Conservation (phyloP, 2,113 vertebrate genomes). For the Chamaea fasciata region DNA sequence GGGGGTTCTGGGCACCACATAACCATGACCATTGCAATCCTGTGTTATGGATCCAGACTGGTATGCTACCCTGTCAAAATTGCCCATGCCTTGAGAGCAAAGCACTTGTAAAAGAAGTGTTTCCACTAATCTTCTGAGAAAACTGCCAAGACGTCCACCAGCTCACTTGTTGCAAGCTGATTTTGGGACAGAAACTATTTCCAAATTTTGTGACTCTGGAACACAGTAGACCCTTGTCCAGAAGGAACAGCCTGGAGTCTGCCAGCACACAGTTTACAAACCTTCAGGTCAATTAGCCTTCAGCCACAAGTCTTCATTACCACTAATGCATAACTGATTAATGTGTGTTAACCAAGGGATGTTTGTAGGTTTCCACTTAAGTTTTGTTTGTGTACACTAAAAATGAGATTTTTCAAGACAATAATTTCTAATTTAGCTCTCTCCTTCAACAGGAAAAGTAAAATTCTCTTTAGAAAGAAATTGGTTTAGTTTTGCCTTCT, state of each 20-base stretch:
- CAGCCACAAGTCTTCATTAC: rapidly evolving
- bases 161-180: background rate
- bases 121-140: background rate
- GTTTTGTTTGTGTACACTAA: background rate
- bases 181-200: background rate
- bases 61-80: background rate
- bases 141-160: background rate
- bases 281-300: background rate
- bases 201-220: background rate
- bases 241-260: background rate
- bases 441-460: background rate
- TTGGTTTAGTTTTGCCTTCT: background rate
- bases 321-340: background rate
- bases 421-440: background rate
- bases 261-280: background rate
- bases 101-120: background rate
- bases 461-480: background rate
- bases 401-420: background rate
- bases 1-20: background rate
- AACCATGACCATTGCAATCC: background rate
- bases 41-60: background rate
- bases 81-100: background rate
- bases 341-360: background rate
- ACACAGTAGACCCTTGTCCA: background rate
- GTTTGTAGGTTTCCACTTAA: background rate